phyloP scores from a whole-genome alignment of 2,888 invertebrate genomes.

The Plebejus melissa region DNA sequence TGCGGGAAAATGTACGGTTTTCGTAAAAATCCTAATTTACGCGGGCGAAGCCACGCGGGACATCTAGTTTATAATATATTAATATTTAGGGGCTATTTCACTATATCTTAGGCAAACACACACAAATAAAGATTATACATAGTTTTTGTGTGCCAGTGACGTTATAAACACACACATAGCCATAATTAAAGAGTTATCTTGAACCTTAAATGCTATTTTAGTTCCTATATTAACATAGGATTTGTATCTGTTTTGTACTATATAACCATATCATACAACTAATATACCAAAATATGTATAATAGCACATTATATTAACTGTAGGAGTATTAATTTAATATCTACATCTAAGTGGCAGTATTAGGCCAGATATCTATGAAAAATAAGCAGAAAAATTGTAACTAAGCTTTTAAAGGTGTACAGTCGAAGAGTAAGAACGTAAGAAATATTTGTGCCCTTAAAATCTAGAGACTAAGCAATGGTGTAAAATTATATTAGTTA shows the following conservation, averaged over 20 bases:
- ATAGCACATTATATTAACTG: not conserved
- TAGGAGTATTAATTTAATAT: not conserved
- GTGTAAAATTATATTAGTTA: not conserved
- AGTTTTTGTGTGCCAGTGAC: too few relatives aligned
- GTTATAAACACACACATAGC: too few relatives aligned
- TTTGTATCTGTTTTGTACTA: not conserved
- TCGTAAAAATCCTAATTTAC: too few relatives aligned
- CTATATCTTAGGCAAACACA: too few relatives aligned
- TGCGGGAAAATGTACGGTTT: too few relatives aligned
- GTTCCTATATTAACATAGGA: too few relatives aligned
- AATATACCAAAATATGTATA: not conserved
- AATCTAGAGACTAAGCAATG: not conserved
- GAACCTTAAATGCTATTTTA: too few relatives aligned
- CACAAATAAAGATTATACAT: too few relatives aligned
- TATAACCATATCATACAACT: not conserved
- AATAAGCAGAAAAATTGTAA: not conserved
- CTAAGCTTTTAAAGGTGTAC: not conserved
- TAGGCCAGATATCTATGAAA: constrained; percentile 5
- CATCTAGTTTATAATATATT: too few relatives aligned
- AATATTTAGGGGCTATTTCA: too few relatives aligned
- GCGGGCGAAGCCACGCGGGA: too few relatives aligned
- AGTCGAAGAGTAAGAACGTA: not conserved
- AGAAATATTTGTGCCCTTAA: not conserved
- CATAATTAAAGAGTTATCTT: too few relatives aligned
- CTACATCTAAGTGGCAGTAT: not conserved